Evolutionary conservation across 2,888 invertebrate species (phyloP), one percentile per base, ranked within the genome.

Genomic region (Hofmannophila pseudospretella): DNA sequence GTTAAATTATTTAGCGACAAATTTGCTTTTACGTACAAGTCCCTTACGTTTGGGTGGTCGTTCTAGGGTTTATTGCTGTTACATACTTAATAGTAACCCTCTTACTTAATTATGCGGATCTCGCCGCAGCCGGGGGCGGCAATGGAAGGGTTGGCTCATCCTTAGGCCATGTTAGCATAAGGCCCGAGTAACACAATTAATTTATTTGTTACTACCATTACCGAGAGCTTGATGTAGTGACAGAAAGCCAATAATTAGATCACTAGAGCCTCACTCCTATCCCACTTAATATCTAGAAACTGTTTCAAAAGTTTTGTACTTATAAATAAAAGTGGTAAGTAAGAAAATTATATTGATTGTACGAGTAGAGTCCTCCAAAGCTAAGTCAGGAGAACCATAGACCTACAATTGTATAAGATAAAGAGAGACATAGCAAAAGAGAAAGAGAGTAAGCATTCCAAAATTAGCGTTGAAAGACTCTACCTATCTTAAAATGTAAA

Each of bases 51-150:
- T 49, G 68, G 66, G 55, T 55, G 63, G 67, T 55, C 56, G 67
- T 67, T 66, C 54, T 54, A 45, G 59, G 62, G 67, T 75, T 75
- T 79, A 80, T 81, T 74, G 72, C 76, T 76, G 68, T 72, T 80
- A 78, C 78, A 81, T 80, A 73, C 76, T 78, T 81, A 76, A 80
- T 79, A 74, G 68, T 73, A 73, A 71, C 74, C 77, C 78, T 75
- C 64, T 77, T 80, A 75, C 70, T 82, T 82, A 82, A 84, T 84
- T 82, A 84, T 80, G 74, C 74, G 76, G 65, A 72, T 66, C 69
- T 69, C 62, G 63, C 70, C 61, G 54, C 64, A 61, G 53, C 54
- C 60, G 54, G 51, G 58, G 56, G 54, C 58, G 47, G 56, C 53
- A 48, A 53, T 50, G 56, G 52, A 71, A 67, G 73, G 76, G 71